phyloP scores from a whole-genome alignment of 2,888 invertebrate genomes.

The Machimus atricapillus region DNA sequence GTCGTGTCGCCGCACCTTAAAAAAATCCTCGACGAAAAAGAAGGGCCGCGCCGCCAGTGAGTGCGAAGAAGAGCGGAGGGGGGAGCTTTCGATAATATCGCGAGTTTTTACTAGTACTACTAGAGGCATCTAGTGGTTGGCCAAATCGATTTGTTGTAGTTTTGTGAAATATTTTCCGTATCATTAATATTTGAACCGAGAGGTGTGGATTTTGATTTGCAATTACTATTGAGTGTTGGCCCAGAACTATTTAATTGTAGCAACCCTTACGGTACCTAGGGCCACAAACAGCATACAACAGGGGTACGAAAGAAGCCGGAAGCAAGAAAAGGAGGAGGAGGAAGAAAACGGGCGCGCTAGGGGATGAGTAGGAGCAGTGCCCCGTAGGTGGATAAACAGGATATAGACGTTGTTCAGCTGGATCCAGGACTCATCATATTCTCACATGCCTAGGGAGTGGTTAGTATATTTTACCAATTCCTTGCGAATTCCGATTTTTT shows the following conservation, averaged over 20 bases:
- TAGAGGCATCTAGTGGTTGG: conserved; percentile 14
- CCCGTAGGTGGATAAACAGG: not conserved
- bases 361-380: not conserved
- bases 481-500: not conserved
- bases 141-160: conserved; percentile 45
- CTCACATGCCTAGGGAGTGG: conserved; percentile 29
- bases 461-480: conserved; percentile 2
- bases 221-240: not conserved
- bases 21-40: not conserved
- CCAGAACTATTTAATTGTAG: not conserved
- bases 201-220: conserved; percentile 13
- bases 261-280: not conserved
- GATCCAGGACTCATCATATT: conserved; percentile 9
- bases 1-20: conserved; percentile 37
- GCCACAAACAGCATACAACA: not conserved
- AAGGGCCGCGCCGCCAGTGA: not conserved
- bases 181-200: conserved; percentile 29
- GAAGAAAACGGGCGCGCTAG: not conserved
- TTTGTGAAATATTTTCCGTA: conserved; percentile 42
- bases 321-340: not conserved
- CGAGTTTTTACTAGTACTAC: conserved; percentile 26
- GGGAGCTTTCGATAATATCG: conserved; percentile 35
- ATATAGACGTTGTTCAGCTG: not conserved
- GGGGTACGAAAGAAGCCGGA: not conserved
- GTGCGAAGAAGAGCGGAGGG: conserved; percentile 6